Base-by-base conservation (phyloP, 2,113 vertebrate genomes). In the Diphyllodes magnificus region DNA sequence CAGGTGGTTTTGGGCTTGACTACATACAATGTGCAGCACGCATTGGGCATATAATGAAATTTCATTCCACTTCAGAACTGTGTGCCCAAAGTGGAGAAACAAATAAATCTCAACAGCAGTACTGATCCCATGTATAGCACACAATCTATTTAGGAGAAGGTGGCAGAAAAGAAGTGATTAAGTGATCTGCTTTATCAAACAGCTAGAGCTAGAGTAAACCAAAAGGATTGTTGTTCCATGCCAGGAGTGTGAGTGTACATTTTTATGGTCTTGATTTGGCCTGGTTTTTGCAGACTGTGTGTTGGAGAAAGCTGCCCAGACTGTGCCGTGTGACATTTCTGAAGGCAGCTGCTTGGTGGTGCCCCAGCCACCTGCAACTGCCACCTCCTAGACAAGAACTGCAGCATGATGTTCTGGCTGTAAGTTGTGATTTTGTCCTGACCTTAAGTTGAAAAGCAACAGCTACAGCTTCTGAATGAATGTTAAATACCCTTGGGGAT, bases 401-500 rank as follows among this genome's bases (percentile, higher is more conserved):
- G 44, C 66, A 61, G 57, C 1, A 0, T 50, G 3, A 79, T 64
- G 21, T 86, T 68, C 51, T 76, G 66, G 37, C 27, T 95, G 5
- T 47, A 31, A 15, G 27, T n/a, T 28, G 37, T 51, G n/a, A 61
- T 88, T 88, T 91, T 16, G 4, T 66, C 63, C 86, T 93, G 88
- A 95, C 84, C 90, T 95, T 92, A 89, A 56, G 72, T 59, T 91
- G 59, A 30, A 23, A 77, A 70, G 24, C 81, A 85, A 59, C 45
- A 80, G 59, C 85, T 61, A 37, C 53, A 31, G 76, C 69, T 91
- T 75, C 50, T 88, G 71, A 83, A 79, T 63, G 31, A 91, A 86
- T 88, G 64, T 49, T 92, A 91, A 95, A 85, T 93, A 81, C 37
- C 51, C 64, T 50, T 59, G 73, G 79, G 90, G 88, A 91, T 68